Conservation (phyloP, 2,797 vertebrate species). For the Antrozous pallidus region DNA sequence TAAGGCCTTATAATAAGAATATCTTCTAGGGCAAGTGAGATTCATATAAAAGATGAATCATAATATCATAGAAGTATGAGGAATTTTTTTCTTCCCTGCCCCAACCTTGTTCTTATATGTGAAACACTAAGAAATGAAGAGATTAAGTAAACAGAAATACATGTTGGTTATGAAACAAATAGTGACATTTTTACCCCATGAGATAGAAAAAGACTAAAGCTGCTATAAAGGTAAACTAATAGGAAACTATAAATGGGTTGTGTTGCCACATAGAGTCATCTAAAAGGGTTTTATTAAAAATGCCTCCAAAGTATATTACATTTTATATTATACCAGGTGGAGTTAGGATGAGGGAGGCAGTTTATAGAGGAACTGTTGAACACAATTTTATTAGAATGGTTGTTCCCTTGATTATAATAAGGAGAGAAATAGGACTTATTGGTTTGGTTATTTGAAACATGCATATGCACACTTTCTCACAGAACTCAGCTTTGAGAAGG, state of each 20-base stretch:
- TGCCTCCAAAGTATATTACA: conserved; percentile 71
- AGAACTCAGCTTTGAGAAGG: conserved; percentile 6
- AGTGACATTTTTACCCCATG: conserved; percentile 55
- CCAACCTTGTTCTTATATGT: not conserved
- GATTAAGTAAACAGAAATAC: conserved; percentile 41
- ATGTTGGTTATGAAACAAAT: not conserved
- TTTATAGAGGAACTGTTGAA: conserved; percentile 76
- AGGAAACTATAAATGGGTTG: conserved; percentile 70
- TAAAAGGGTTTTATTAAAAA: conserved; percentile 75
- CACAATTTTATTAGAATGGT: conserved; percentile 72
- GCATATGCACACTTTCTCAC: conserved; percentile 20
- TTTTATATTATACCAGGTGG: conserved; percentile 76
- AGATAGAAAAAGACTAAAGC: conserved; percentile 65
- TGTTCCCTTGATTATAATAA: conserved; percentile 76
- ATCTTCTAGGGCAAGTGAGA: not conserved
- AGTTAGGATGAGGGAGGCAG: conserved; percentile 59
- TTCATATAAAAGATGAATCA: not conserved
- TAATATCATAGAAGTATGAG: not conserved
- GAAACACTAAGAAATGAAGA: conserved; percentile 8
- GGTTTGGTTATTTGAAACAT: conserved; percentile 66
- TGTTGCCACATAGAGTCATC: conserved; percentile 63
- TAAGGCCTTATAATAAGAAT: conserved; percentile 11
- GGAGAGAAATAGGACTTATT: conserved; percentile 66
- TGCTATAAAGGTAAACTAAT: conserved; percentile 63
- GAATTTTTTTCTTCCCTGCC: not conserved